These are phyloP conservation scores for Galleria mellonella DNA, from an alignment of 1,140 invertebrate species.

Conservation along the genomic window DNA sequence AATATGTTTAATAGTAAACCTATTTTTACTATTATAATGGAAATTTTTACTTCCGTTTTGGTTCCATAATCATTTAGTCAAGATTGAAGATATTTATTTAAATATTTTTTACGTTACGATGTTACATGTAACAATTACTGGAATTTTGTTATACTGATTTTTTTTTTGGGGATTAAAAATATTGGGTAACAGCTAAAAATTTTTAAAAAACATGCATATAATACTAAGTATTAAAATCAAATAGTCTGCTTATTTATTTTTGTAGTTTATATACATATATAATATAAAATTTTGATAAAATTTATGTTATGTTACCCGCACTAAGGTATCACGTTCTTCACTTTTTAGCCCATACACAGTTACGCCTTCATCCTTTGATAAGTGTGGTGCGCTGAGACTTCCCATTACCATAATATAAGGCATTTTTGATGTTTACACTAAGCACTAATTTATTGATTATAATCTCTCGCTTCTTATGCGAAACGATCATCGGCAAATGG, in stretches of 20 bases:
- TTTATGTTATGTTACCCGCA: slow-evolving; percentile 54
- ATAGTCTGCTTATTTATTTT: neutral
- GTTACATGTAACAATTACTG: too few relatives aligned
- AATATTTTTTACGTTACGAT: too few relatives aligned
- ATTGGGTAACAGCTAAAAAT: too few relatives aligned
- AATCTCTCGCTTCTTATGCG: neutral
- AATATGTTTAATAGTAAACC: too few relatives aligned
- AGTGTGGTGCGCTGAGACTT: slow-evolving; percentile 47
- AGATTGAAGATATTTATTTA: too few relatives aligned
- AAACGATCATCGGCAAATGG: slow-evolving; percentile 25
- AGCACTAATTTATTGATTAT: neutral
- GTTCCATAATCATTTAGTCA: too few relatives aligned
- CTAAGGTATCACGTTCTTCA: slow-evolving; percentile 52
- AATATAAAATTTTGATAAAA: too few relatives aligned
- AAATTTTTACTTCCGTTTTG: too few relatives aligned
- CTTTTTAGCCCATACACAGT: slow-evolving; percentile 63
- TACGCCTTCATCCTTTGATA: slow-evolving; percentile 59
- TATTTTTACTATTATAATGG: too few relatives aligned
- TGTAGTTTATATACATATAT: too few relatives aligned
- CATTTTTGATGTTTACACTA: slow-evolving; percentile 27
- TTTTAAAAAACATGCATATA: neutral
- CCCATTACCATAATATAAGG: slow-evolving; percentile 70
- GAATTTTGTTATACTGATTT: too few relatives aligned
- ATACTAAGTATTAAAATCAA: neutral
- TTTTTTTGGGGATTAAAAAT: too few relatives aligned